phyloP scores from a whole-genome alignment of 2,888 invertebrate genomes.

The Gryllus longicercus region DNA sequence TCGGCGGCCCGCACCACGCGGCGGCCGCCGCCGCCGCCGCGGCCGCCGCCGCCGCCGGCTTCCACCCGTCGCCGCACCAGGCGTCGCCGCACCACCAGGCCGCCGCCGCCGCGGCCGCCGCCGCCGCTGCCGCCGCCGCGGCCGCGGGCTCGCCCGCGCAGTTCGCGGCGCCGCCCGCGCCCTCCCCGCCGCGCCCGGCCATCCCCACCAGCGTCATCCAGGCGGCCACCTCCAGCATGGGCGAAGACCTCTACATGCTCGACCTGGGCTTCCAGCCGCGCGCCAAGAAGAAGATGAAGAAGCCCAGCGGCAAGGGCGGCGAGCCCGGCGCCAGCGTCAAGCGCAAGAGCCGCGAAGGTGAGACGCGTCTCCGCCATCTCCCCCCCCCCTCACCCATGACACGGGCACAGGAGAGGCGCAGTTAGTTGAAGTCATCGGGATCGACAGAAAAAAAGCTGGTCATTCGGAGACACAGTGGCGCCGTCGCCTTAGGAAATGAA shows the following conservation, averaged over 20 bases:
- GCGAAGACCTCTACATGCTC: constrained; percentile 81
- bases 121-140: constrained; percentile 46
- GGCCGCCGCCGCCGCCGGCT: constrained; percentile 39
- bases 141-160: constrained; percentile 40
- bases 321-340: constrained; percentile 74
- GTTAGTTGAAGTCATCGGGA: no score
- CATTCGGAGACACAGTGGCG: no score
- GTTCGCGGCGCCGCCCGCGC: constrained; percentile 46
- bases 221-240: constrained; percentile 77
- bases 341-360: constrained; percentile 85
- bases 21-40: neutral
- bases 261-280: constrained; percentile 71
- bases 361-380: neutral
- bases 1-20: neutral
- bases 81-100: constrained; percentile 45
- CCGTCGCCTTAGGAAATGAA: no score
- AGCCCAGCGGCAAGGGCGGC: constrained; percentile 72
- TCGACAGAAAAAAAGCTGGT: no score
- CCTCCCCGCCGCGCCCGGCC: constrained; percentile 43
- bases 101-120: constrained; percentile 52
- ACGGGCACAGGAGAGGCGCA: no score
- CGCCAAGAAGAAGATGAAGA: constrained; percentile 79
- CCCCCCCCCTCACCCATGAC: neutral
- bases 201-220: constrained; percentile 68
- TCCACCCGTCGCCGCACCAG: constrained; percentile 42